Evolutionary conservation across 2,113 vertebrate genomes (phyloP).

Genomic region (Petrocephalus microphthalmus): DNA sequence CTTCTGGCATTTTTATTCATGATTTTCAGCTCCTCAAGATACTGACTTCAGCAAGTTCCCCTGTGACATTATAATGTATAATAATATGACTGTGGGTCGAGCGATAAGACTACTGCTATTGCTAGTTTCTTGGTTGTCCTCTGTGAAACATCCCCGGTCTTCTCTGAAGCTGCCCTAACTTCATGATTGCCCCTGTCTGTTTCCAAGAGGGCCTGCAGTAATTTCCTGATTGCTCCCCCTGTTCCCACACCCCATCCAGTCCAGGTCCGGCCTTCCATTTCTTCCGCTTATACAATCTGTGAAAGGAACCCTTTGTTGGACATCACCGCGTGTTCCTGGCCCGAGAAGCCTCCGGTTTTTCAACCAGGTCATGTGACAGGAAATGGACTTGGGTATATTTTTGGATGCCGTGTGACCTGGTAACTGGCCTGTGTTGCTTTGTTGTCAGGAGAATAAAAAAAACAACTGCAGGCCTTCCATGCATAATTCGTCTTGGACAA

Average conservation of each 20-base stretch:
- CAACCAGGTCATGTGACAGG: conserved; percentile 20
- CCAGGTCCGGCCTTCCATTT: conserved; percentile 4
- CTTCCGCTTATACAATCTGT: conserved; percentile 23
- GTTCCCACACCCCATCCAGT: conserved; percentile 17
- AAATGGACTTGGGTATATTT: conserved; percentile 10
- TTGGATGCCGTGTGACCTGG: not conserved
- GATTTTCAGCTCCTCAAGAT: not conserved
- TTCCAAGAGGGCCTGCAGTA: conserved; percentile 34
- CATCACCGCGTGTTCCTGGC: conserved; percentile 17
- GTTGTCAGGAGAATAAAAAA: not conserved
- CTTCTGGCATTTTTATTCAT: not conserved
- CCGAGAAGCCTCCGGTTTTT: conserved; percentile 25
- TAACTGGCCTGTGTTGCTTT: not conserved
- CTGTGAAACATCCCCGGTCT: not conserved
- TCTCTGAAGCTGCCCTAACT: not conserved
- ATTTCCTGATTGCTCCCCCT: conserved; percentile 45
- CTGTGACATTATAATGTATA: not conserved
- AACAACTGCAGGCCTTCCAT: not conserved
- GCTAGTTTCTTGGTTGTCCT: not conserved
- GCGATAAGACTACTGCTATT: not conserved
- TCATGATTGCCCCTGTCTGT: not conserved
- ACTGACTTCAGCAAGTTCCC: not conserved
- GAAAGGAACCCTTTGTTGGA: conserved; percentile 53
- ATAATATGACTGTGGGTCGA: not conserved
- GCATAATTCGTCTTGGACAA: not conserved